Conservation (phyloP, 2,888 invertebrate species). For the Cryptocephalus moraei region DNA sequence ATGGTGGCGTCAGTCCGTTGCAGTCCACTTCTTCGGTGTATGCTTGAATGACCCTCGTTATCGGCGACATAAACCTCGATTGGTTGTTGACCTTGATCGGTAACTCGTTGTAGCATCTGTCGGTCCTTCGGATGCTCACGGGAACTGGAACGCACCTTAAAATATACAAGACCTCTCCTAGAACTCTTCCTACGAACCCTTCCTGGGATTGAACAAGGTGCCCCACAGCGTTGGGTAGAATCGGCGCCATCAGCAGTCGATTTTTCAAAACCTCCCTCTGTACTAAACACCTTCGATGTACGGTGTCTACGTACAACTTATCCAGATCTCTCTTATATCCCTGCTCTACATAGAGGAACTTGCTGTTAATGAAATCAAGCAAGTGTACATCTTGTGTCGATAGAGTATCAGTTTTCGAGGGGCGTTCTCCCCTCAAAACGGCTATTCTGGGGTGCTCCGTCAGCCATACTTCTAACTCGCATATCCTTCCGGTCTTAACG, state of each 20-base stretch:
- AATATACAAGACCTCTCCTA: constrained; percentile 14
- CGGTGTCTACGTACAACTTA: constrained; percentile 15
- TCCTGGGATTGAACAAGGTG: constrained; percentile 16
- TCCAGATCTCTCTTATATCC: constrained; percentile 10
- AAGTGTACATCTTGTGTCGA: no score
- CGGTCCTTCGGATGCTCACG: constrained; percentile 9
- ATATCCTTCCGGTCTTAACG: not conserved
- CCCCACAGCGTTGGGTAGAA: constrained; percentile 18
- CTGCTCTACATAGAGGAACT: no score
- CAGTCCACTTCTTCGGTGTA: constrained; percentile 11
- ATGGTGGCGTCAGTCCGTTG: constrained; percentile 9
- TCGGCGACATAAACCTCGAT: constrained; percentile 15
- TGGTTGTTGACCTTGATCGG: constrained; percentile 14
- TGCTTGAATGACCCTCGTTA: constrained; percentile 13
- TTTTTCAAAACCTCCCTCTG: constrained; percentile 20
- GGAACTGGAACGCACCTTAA: constrained; percentile 18
- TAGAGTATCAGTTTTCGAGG: no score
- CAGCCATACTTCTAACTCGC: constrained; percentile 2
- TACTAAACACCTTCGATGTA: constrained; percentile 17
- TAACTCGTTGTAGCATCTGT: constrained; percentile 17
- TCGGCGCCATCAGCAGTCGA: constrained; percentile 15
- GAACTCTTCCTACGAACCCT: constrained; percentile 18
- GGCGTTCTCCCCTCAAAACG: not conserved
- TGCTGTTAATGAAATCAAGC: no score
- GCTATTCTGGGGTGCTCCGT: constrained; percentile 1